Conservation (phyloP, 2,113 vertebrate genomes). For the Prionailurus viverrinus region DNA sequence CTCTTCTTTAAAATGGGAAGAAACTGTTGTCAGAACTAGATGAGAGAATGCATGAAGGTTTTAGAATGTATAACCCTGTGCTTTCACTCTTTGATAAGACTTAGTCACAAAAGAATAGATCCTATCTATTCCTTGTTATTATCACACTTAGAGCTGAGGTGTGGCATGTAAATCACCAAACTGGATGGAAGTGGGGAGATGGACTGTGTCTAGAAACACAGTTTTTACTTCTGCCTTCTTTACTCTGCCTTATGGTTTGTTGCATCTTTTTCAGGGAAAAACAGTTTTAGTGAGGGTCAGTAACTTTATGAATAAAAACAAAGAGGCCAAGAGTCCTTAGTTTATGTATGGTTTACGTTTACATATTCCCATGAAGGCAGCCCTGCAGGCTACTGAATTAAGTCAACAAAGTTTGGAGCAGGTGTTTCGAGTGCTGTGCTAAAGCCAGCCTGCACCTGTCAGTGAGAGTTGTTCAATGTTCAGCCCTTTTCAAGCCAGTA, state of each 20-base stretch:
- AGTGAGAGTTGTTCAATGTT: not conserved
- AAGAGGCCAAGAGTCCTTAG: not conserved
- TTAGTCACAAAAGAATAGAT: not conserved
- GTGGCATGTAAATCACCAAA: not conserved
- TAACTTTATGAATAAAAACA: slow-evolving; percentile 49
- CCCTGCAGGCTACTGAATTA: not conserved
- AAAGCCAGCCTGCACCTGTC: not conserved
- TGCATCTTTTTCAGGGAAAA: slow-evolving; percentile 32
- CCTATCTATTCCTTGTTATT: not conserved
- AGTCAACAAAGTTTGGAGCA: slow-evolving; percentile 13
- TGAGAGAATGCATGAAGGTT: not conserved
- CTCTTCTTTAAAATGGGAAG: not conserved
- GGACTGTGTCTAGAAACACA: not conserved
- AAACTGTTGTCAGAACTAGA: not conserved
- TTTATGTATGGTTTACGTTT: slow-evolving; percentile 20
- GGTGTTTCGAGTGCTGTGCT: not conserved
- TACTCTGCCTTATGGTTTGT: slow-evolving; percentile 22
- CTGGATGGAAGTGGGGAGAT: not conserved
- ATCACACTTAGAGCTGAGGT: not conserved
- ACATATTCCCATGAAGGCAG: not conserved
- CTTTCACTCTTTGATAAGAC: not conserved
- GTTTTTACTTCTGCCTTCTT: slow-evolving; percentile 35
- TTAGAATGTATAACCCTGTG: not conserved
- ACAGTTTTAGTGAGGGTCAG: not conserved
- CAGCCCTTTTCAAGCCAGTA: not conserved